phyloP scores from a whole-genome alignment of 2,113 vertebrate genomes.

The Passerina amoena region DNA sequence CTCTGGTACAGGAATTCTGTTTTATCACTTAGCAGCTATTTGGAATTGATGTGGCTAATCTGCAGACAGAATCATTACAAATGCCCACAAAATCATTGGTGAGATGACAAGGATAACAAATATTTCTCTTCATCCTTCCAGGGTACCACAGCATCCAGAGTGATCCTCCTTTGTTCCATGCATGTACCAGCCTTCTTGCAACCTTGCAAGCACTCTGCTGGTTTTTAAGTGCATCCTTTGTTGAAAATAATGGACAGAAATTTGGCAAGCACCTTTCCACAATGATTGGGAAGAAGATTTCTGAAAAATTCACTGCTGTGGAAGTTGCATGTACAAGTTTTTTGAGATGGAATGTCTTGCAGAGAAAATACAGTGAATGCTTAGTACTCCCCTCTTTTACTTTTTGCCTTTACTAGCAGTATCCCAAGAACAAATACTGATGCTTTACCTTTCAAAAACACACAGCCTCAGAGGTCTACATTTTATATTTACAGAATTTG shows the following conservation, averaged over 20 bases:
- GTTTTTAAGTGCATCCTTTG: not conserved
- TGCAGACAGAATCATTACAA: not conserved
- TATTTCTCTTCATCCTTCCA: not conserved
- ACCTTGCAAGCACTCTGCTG: not conserved
- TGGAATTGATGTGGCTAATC: not conserved
- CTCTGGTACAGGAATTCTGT: not conserved
- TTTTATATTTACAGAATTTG: not conserved
- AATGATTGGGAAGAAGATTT: not conserved
- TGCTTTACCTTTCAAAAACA: not conserved
- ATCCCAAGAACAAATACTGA: not conserved
- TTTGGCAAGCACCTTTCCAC: not conserved
- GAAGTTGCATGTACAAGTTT: not conserved
- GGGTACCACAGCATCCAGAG: not conserved
- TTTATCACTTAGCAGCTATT: not conserved
- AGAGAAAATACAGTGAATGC: not conserved
- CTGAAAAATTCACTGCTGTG: not conserved
- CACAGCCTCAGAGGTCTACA: not conserved
- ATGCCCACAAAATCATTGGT: accelerated
- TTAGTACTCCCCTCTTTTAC: not conserved
- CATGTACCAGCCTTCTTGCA: not conserved
- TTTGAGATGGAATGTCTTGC: not conserved
- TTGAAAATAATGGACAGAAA: not conserved
- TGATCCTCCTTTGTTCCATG: not conserved
- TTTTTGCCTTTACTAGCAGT: not conserved
- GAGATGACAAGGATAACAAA: not conserved